Evolutionary conservation across 2,797 vertebrate genomes (phyloP), one percentile per base, ranked within the genome.

Genomic region (Cynopterus sphinx): DNA sequence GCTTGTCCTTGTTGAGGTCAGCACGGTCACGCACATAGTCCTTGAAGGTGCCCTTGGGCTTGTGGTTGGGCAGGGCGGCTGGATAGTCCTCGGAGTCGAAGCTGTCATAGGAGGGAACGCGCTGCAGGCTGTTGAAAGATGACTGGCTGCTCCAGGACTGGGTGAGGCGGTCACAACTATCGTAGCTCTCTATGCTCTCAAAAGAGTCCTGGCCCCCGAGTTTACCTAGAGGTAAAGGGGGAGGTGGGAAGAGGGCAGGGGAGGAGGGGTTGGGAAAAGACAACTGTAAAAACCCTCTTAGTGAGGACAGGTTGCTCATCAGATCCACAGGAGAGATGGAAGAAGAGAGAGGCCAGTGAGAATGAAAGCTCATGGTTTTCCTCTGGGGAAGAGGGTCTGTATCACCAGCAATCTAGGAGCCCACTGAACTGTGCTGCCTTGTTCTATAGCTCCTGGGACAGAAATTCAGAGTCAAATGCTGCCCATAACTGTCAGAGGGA

Each of bases 81-180:
- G 99, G 99, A 96, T 99, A 99, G 98, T 99, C 99, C 98, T 99
- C 99, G 0, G 99, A 99, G 98, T 99, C 99, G 3, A 99, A 99
- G 98, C 99, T 99, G 99, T 99, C 99, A 0, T 99, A 99, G 46
- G 99, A 99, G 1, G 99, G 99, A 73, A 99, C 99, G 0, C 99
- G 99, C 98, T 99, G 99, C 96, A 99, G 99, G 97, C 99, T 99
- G 99, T 99, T 99, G 98, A 99, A 99, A 2, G 99, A 99, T 3
- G 99, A 99, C 98, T 99, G 99, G 98, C 99, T 99, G 98, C 99
- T 99, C 99, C 99, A 99, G 22, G 99, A 99, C 98, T 99, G 99
- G 0, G 99, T 99, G 98, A 99, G 98, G 13, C 99, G 99, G 97
- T 99, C 99, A 0, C 99, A 99, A 98, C 99, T 99, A 97, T 99